Percentiles rank a stretch among this genome's conserved stretches.
Evolutionary conservation across 2,113 vertebrate species (phyloP).

Genomic region (Pseudopipra pipra): DNA sequence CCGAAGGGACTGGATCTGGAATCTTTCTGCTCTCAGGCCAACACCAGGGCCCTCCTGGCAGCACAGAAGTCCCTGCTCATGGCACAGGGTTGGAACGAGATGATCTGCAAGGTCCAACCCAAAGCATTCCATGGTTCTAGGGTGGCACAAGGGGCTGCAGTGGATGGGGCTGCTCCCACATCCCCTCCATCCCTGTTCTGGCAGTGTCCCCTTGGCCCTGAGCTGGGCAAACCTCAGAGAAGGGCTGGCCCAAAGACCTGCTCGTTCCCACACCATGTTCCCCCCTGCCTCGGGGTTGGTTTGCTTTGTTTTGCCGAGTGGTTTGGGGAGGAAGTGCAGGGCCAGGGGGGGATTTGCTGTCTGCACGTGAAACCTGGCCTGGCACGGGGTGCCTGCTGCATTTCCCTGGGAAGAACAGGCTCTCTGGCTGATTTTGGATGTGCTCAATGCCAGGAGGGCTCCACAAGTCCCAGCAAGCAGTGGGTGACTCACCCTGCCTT

Average conservation of each 20-base stretch:
- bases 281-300: background rate
- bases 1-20: background rate
- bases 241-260: background rate
- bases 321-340: background rate
- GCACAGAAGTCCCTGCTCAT: background rate
- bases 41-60: background rate
- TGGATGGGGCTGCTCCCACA: fast-evolving
- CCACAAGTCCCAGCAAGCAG: slow-evolving; percentile 33
- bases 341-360: background rate
- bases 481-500: slow-evolving; percentile 10
- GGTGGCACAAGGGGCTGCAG: background rate
- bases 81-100: background rate
- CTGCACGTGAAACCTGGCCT: background rate
- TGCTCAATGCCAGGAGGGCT: slow-evolving; percentile 9
- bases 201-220: background rate
- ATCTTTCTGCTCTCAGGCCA: background rate
- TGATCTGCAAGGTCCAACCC: background rate
- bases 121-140: background rate
- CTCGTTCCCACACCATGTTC: background rate
- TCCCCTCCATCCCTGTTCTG: background rate
- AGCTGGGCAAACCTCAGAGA: background rate
- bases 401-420: background rate
- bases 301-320: background rate
- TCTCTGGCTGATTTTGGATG: background rate
- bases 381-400: fast-evolving